Base-by-base conservation (phyloP, 2,888 invertebrate genomes). In the Amitus sp. region DNA sequence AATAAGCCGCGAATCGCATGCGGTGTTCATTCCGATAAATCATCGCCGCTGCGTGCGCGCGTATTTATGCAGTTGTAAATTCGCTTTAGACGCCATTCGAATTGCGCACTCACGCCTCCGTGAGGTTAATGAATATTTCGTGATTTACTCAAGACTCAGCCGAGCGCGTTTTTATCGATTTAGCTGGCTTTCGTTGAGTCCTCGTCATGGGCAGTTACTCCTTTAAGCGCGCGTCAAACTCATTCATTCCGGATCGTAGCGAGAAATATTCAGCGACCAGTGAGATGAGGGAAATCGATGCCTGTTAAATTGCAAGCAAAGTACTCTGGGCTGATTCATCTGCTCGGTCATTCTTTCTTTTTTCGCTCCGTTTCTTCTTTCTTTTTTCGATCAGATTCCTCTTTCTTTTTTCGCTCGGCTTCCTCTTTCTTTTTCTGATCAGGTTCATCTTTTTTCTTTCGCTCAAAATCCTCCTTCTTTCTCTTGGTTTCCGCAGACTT, bases 61-160 rank as follows among this genome's bases (percentile, higher is more conserved):
- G n/a, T 42, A 19, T 42, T 42, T 42, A 42, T 42, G 42, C 18
- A 42, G 19, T 42, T 9, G 10, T 10, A n/a, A 42, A 42, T 42
- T 19, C 42, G 42, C 45, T 23, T 28, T 28, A 45, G 45, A 45
- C 45, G 45, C 20, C 27, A 45, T 17, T 19, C 42, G 19, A 17
- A 30, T 28, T 46, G 18, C 59, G 47, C 49, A 53, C 56, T 52
- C 64, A 30, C 58, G 59, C 54, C 58, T 64, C 55, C 62, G 51
- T 47, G 47, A 62, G 61, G 66, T 55, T 68, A 66, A 71, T 71
- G 70, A 70, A 70, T 71, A 71, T 70, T 68, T 57, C 58, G 58
- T 69, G 69, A 71, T 70, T 71, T 69, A 71, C 67, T 62, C 40
- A 50, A 40, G 34, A 46, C 28, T 5, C 28, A 27, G 6, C 9